Evolutionary conservation across 2,888 invertebrate species (phyloP).

Genomic region (Erpobdella octoculata): DNA sequence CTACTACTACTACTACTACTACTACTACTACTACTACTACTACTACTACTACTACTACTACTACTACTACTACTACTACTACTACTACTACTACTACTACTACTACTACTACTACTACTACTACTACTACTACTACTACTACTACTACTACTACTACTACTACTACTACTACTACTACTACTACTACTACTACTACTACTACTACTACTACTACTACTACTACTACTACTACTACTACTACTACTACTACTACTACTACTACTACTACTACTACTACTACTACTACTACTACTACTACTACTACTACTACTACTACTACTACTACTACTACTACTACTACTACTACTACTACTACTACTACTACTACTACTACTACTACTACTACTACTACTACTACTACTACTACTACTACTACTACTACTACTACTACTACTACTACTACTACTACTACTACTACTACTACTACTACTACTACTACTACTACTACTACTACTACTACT

Average conservation of each 20-base stretch:
- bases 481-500: slow-evolving; percentile 10
- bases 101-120: slow-evolving; percentile 17
- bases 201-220: slow-evolving; percentile 17
- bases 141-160: slow-evolving; percentile 15
- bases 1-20: slow-evolving; percentile 14
- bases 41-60: slow-evolving; percentile 17
- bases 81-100: slow-evolving; percentile 17
- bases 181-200: slow-evolving; percentile 12
- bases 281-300: slow-evolving; percentile 12
- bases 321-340: slow-evolving; percentile 15
- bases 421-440: slow-evolving; percentile 17
- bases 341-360: slow-evolving; percentile 17
- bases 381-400: slow-evolving; percentile 15
- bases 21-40: slow-evolving; percentile 10
- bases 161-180: slow-evolving; percentile 17
- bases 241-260: slow-evolving; percentile 17
- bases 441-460: slow-evolving; percentile 15
- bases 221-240: slow-evolving; percentile 15
- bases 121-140: slow-evolving; percentile 12
- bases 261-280: slow-evolving; percentile 15
- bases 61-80: slow-evolving; percentile 17
- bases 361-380: slow-evolving; percentile 17
- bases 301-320: slow-evolving; percentile 15
- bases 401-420: slow-evolving; percentile 17
- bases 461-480: slow-evolving; percentile 8